Base-by-base conservation (phyloP, 2,888 invertebrate species). In the Zonitis immaculata region DNA sequence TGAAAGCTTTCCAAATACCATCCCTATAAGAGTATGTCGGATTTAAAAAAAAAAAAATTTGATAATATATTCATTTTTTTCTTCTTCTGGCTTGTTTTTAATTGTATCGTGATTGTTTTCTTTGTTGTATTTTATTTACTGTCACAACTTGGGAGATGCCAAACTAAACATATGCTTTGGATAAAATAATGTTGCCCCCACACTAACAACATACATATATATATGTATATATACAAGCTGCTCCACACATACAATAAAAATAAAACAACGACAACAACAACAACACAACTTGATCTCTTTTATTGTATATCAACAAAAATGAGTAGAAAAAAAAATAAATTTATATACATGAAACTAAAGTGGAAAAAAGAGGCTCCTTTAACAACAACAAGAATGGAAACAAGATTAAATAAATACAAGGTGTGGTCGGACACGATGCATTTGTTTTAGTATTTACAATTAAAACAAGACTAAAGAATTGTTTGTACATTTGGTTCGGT, bases 371-470 rank as follows among this genome's bases (percentile, higher is more conserved):
- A 18, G 47, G 59, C 60, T 62, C 51, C 59, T 59, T 35, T 35
- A 35, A 35, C 58, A 54, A 58, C 59, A 64, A 65, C 66, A 62
- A 65, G 67, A 66, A 66, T 65, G 68, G 63, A 67, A 68, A 67
- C 66, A 68, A 65, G 69, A 68, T 70, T 65, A 69, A 69, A 65
- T 67, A 66, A 66, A 66, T 63, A 61, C 61, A 62, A 66, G 67
- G 70, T 65, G 67, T 65, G 66, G 61, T 60, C 54, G 52, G 57
- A 62, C 60, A 62, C 54, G 55, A 48, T 58, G 57, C 63, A 64
- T 58, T 59, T 59, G 60, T 57, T 61, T 57, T 55, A 52, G 58
- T 63, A n/a, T 22, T 60, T 58, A 64, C 65, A 62, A 66, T 65
- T 67, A 65, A 64, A 66, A 63, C 54, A 60, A 59, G 59, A 61